These are phyloP conservation scores for Heteractis magnifica DNA, from an alignment of 92 coral and sea anemone species.

Conservation along the genomic window DNA sequence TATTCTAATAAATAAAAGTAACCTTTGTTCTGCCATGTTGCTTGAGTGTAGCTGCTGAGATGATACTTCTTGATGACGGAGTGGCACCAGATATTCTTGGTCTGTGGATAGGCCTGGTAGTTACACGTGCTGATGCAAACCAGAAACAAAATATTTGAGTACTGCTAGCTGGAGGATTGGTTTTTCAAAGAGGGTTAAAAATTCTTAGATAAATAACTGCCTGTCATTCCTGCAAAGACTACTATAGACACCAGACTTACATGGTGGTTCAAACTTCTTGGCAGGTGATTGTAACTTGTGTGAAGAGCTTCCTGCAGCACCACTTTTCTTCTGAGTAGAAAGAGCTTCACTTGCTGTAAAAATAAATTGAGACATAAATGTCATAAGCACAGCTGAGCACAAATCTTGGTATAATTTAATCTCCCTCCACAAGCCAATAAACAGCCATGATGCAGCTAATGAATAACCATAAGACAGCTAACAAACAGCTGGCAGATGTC, in stretches of 20 bases:
- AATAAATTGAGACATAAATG: background rate
- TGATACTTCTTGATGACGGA: conserved; percentile 67
- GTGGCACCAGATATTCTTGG: conserved; percentile 54
- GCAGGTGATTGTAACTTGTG: conserved; percentile 71
- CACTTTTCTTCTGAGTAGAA: conserved; percentile 68
- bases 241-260: conserved; percentile 34
- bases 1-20: background rate
- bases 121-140: conserved; percentile 47
- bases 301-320: conserved; percentile 47
- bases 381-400: too few relatives aligned
- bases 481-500: too few relatives aligned
- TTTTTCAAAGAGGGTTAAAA: background rate
- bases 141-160: background rate
- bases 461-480: too few relatives aligned
- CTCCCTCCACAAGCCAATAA: too few relatives aligned
- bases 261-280: conserved; percentile 86
- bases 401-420: too few relatives aligned
- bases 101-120: conserved; percentile 56
- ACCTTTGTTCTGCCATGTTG: conserved; percentile 98
- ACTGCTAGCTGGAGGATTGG: too few relatives aligned
- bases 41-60: conserved; percentile 98
- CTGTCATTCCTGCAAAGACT: background rate
- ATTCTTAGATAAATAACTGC: background rate
- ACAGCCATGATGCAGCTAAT: too few relatives aligned
- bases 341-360: conserved; percentile 73